Percentiles rank a stretch among this genome's conserved stretches.
Evolutionary conservation across 2,888 invertebrate species (phyloP).

Genomic region (Nemoura dubitans): DNA sequence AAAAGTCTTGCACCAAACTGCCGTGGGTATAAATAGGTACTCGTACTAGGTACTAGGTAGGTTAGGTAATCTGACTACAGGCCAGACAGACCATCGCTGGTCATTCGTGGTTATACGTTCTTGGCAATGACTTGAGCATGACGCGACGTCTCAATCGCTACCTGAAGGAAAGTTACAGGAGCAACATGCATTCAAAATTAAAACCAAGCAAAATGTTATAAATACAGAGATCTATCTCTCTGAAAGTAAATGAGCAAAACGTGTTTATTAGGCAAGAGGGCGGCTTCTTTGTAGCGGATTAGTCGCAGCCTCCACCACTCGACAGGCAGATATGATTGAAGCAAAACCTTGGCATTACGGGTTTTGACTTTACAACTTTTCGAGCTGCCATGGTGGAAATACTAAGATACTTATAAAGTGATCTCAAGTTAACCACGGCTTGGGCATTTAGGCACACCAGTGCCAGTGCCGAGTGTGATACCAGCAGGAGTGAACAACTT

Average conservation of each 20-base stretch:
- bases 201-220: neutral
- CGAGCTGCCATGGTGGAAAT: neutral
- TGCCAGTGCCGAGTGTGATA: neutral
- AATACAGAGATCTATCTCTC: neutral
- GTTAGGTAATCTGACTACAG: too few species aligned
- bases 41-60: too few species aligned
- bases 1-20: neutral
- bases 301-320: neutral
- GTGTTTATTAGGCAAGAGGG: conserved; percentile 33
- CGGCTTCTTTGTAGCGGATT: conserved; percentile 2
- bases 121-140: neutral
- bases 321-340: conserved; percentile 12
- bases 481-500: conserved; percentile 40
- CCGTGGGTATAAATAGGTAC: too few species aligned
- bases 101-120: neutral
- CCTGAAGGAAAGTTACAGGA: neutral
- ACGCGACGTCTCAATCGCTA: neutral
- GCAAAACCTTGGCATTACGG: neutral
- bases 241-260: conserved; percentile 36
- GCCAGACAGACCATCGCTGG: too few species aligned
- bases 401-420: neutral
- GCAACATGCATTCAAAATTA: neutral
- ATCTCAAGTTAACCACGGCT: conserved; percentile 27
- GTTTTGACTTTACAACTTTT: neutral
- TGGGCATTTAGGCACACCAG: neutral